These are phyloP conservation scores for Neotoxoptera formosana DNA, from an alignment of 1,140 invertebrate genomes.

Conservation along the genomic window DNA sequence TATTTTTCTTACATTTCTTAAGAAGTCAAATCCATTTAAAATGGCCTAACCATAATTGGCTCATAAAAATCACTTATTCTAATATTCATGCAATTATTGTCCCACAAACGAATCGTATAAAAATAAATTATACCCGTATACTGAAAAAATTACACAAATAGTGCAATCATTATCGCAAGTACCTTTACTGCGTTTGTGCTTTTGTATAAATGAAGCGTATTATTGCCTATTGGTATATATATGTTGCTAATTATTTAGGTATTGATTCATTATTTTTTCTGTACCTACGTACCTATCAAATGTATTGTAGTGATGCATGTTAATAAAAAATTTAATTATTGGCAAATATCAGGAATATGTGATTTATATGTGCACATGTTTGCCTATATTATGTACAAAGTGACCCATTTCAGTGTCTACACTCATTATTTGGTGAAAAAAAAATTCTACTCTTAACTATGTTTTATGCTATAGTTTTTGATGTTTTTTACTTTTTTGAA, in stretches of 20 bases:
- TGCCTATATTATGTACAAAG: not conserved
- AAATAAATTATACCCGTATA: not conserved
- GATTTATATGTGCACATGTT: not conserved
- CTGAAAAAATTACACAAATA: not conserved
- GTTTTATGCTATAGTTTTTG: too few species aligned
- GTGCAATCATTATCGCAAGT: not conserved
- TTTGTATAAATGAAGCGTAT: not conserved
- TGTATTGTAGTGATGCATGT: too few species aligned
- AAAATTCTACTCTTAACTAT: too few species aligned
- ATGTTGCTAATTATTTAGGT: not conserved
- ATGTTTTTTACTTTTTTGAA: too few species aligned
- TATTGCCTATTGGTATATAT: not conserved
- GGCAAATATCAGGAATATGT: not conserved
- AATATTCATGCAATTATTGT: not conserved
- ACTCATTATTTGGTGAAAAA: too few species aligned
- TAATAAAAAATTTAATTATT: not conserved
- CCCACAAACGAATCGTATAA: not conserved
- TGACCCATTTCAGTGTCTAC: too few species aligned
- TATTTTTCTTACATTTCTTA: not conserved
- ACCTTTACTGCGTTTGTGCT: not conserved
- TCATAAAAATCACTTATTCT: too few species aligned
- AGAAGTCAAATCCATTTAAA: not conserved
- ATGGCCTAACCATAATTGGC: not conserved
- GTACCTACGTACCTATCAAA: not conserved
- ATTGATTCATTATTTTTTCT: not conserved